Base-by-base conservation (phyloP, 1,140 invertebrate species). In the Goniozus legneri region DNA sequence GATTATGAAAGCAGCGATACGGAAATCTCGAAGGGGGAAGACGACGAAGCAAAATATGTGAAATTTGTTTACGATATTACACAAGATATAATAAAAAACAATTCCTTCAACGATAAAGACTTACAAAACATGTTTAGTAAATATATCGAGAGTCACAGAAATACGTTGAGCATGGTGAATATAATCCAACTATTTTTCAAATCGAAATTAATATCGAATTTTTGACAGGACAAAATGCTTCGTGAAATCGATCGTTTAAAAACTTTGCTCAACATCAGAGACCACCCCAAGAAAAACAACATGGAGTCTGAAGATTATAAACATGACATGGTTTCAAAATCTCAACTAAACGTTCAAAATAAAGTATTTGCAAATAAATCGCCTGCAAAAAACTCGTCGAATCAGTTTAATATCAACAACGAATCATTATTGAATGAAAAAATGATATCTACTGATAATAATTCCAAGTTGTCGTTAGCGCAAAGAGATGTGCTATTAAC, bases 51-150 rank as follows among this genome's bases (percentile, higher is more conserved):
- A 6, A 65, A 69, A 21, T 80, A 79, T 39, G 51, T 73, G 2
- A 69, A 72, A 49, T 79, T 80, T 44, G 48, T 79, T 1, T 76
- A 76, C n/a, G 73, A 76, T 12, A 77, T 80, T 21, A 80, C 79
- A 0, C 67, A 73, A 50, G 78, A 80, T 47, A 77, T 80, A 44
- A 66, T 80, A 19, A 52, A 64, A 8, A 75, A 69, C 58, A 75
- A 71, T 8, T 54, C 78, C 2, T 78, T 78, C 46, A 77, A 75
- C 2, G 78, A 80, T 45, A 64, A 68, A 41, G 73, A 78, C 30
- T 57, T 80, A 8, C 69, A 69, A 46, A 53, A 60, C 34, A 62
- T 78, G 8, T 77, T 78, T 32, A 62, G 65, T 24, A 67, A 60
- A 21, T 76, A 80, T 47, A 46, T 77, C 0, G 58, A 73, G 21